Base-by-base conservation (phyloP, 2,797 vertebrate genomes). In the Merluccius polli region DNA sequence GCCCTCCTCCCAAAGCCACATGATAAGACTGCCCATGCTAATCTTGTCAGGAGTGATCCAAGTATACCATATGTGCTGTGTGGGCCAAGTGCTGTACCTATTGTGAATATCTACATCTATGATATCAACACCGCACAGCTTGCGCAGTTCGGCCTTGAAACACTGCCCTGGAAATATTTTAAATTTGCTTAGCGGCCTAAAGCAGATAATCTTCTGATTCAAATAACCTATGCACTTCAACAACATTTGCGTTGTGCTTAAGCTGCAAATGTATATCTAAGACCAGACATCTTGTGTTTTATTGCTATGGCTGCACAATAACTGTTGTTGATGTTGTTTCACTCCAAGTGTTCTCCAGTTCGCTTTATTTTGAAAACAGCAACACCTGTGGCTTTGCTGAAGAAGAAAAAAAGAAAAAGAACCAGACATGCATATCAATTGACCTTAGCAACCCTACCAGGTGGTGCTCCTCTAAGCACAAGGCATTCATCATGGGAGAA, bases 361-460 rank as follows among this genome's bases (percentile, higher is more conserved):
- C 75, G 79, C 84, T 80, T 75, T 78, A 78, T 63, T 33, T n/a
- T 75, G 70, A 67, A 75, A 72, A 83, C 77, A 72, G 63, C 78
- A 75, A 76, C 87, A 90, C 83, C 81, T 86, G 87, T 89, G 78
- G 85, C 83, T 89, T 86, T 80, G 79, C 82, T 75, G 74, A 79
- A 82, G 67, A 83, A 80, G 59, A 63, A 27, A 12, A 63, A 63
- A 63, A 9, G 18, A 27, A 63, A 63, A 27, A 63, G 9, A 21
- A 77, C 82, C 79, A 83, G 80, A 82, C 84, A 79, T 85, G 85
- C 81, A 92, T 90, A 82, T 90, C 79, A 87, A 89, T 90, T 87
- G 82, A 87, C 74, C 79, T 75, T 86, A 77, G 82, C 78, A 80
- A 74, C 81, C 76, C 81, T 30, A 24, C 82, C 82, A 90, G 85